Evolutionary conservation across 2,113 vertebrate genomes (phyloP), one percentile per base, ranked within the genome.

Genomic region (Bubo scandiacus): DNA sequence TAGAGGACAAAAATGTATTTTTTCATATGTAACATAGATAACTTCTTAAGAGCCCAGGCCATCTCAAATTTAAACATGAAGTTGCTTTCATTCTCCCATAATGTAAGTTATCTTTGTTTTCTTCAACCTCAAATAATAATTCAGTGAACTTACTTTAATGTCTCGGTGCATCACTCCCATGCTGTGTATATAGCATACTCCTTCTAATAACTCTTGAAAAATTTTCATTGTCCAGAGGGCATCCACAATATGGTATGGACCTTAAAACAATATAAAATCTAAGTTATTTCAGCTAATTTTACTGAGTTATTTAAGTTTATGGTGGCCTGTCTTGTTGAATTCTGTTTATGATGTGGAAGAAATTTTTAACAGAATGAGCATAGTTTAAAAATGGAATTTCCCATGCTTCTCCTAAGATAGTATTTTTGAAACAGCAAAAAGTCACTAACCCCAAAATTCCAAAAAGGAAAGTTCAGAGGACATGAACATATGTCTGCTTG

Each of bases 91-190:
- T 29, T 52, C 20, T 90, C 57, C 47, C 21, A 36, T 74, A 55
- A 66, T 32, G 18, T 19, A 38, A 73, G n/a, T 34, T 70, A 63
- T 30, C n/a, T 84, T 61, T 71, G 11, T 78, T 77, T 73, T 52
- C 62, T 91, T 86, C 61, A 89, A 27, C 7, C 25, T 82, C 20
- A 38, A 15, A 38, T 15, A 38, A 36, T 29, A 58, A 34, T 19
- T 40, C 1, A 1, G 36, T 49, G n/a, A 52, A 94, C 97, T 98
- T 95, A 99, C 99, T 99, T 99, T 99, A 75, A 99, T 97, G 95
- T 99, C 99, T 98, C 99, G 98, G 97, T 99, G 99, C 96, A 99
- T 98, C 81, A 99, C 98, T 93, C 99, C 99, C 96, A 98, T 98
- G 74, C 98, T 99, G 95, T 99, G 99, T 96, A 99, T 99, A 86